A percentile compares a stretch with the other conserved stretches of the same genome.
These are phyloP conservation scores for Pteria penguin DNA, from an alignment of 2,888 invertebrate species.

Conservation along the genomic window DNA sequence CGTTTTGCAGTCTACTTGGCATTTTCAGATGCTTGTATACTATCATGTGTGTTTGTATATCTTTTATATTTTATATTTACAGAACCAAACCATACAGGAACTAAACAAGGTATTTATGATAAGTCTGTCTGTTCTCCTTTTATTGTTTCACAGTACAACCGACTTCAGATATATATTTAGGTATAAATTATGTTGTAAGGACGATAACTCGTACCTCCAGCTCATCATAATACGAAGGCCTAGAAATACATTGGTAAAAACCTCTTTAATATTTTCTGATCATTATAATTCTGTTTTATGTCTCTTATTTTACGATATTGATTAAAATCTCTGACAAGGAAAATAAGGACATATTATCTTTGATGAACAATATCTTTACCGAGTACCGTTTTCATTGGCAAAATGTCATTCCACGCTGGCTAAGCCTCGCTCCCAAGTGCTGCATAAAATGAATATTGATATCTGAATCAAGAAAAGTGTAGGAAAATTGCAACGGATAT, in stretches of 20 bases:
- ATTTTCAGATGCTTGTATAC: too few relatives aligned
- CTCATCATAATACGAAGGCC: too few relatives aligned
- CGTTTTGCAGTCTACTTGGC: too few relatives aligned
- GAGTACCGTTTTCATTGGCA: constrained; percentile 12
- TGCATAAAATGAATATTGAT: constrained; percentile 31
- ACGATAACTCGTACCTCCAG: background rate
- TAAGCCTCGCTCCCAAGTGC: constrained; percentile 7
- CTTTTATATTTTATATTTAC: too few relatives aligned
- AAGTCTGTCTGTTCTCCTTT: too few relatives aligned
- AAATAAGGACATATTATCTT: constrained; percentile 11
- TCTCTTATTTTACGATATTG: background rate
- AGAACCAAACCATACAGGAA: too few relatives aligned
- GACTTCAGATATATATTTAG: too few relatives aligned
- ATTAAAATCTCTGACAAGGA: constrained; percentile 7
- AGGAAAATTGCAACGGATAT: constrained; percentile 23
- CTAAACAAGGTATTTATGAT: too few relatives aligned
- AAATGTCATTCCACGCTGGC: constrained; percentile 11
- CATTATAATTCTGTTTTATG: background rate
- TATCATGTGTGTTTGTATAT: too few relatives aligned
- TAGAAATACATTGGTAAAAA: background rate
- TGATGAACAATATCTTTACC: constrained; percentile 17
- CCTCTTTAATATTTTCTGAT: background rate
- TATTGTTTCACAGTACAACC: too few relatives aligned
- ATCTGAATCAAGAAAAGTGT: constrained; percentile 38
- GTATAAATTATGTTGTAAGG: background rate